Conservation (phyloP, 2,888 invertebrate species). For the Andrena dorsata region DNA sequence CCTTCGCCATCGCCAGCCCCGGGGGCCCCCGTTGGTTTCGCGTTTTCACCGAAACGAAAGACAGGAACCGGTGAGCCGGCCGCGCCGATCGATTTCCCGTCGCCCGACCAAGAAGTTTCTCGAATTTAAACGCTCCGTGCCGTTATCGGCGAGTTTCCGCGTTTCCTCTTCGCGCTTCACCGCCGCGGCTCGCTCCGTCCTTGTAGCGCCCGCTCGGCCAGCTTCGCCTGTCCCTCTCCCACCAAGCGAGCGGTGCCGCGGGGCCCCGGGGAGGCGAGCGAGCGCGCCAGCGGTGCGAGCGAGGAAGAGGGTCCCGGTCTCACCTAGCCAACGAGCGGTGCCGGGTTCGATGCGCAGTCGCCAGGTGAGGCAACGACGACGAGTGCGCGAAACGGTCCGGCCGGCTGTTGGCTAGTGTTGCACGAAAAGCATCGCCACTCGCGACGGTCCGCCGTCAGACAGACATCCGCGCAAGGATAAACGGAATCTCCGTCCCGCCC, state of each 20-base stretch:
- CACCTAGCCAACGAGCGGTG: slow-evolving; percentile 59
- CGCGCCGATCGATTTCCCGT: not conserved
- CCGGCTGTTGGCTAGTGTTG: slow-evolving; percentile 63
- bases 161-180: not conserved
- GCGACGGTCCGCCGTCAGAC: slow-evolving; percentile 60
- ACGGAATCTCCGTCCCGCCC: slow-evolving; percentile 43
- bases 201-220: not conserved
- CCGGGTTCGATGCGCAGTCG: slow-evolving; percentile 80
- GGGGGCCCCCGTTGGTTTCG: slow-evolving; percentile 35
- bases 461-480: slow-evolving; percentile 34
- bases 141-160: slow-evolving; percentile 52
- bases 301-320: slow-evolving; percentile 43
- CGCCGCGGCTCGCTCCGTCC: slow-evolving; percentile 6
- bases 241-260: not conserved
- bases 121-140: slow-evolving; percentile 27
- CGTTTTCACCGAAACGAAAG: slow-evolving; percentile 36
- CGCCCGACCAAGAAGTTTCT: slow-evolving; percentile 11
- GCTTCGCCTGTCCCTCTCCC: slow-evolving; percentile 13
- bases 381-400: slow-evolving; percentile 65
- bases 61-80: not conserved
- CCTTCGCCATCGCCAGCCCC: slow-evolving; percentile 75
- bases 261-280: not conserved
- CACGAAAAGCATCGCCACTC: slow-evolving; percentile 58
- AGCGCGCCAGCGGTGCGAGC: slow-evolving; percentile 11
- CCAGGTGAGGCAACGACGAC: slow-evolving; percentile 81